A percentile compares a stretch with the other conserved stretches of the same genome.
Conservation (phyloP, 2,797 vertebrate genomes). For the Corythornis leucogaster region DNA sequence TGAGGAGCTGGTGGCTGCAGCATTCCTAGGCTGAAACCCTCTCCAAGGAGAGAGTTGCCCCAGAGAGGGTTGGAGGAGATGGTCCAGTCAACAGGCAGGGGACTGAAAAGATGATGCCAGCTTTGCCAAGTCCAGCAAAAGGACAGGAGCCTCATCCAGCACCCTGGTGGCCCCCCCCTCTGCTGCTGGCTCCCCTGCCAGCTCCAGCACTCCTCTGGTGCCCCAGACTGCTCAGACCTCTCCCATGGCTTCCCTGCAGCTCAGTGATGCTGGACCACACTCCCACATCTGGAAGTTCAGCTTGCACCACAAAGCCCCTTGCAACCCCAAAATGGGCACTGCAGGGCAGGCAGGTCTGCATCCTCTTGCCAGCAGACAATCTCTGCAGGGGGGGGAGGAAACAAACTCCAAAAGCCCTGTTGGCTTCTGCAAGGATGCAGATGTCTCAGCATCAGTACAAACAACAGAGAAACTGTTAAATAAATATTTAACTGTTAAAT, state of each 20-base stretch:
- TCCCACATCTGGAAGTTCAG: background rate
- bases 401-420: no score
- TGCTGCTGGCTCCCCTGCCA: background rate
- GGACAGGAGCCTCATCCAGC: background rate
- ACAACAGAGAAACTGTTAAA: no score
- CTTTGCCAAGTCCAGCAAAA: background rate
- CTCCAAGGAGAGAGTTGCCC: background rate
- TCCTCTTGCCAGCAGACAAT: fast-evolving
- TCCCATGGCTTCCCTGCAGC: background rate
- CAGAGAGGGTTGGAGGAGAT: no score
- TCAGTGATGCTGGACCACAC: no score
- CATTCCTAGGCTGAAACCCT: background rate
- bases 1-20: fast-evolving
- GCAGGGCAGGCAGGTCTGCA: no score
- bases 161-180: fast-evolving
- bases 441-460: background rate
- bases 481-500: no score
- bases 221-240: no score
- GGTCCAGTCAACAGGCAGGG: background rate
- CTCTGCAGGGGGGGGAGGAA: no score
- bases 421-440: background rate
- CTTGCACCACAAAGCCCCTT: background rate
- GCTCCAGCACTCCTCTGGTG: fast-evolving
- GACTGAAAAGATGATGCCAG: background rate
- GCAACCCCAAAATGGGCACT: background rate